Conservation (phyloP, 2,113 vertebrate genomes). For the Hippopotamus amphibius region DNA sequence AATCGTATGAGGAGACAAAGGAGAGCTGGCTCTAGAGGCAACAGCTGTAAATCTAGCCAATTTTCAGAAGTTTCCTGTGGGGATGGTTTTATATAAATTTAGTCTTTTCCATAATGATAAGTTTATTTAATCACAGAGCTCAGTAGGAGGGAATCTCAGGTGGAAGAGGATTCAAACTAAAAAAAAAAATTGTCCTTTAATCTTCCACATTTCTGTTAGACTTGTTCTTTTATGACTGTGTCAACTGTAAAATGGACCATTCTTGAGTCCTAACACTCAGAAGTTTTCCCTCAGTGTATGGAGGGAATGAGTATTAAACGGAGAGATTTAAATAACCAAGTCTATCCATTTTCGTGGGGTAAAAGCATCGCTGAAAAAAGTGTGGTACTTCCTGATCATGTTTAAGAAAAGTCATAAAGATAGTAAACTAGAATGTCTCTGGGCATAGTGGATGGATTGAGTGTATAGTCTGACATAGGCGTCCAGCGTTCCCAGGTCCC, state of each 20-base stretch:
- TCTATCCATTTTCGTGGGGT: background rate
- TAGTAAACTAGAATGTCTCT: background rate
- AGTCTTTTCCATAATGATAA: background rate
- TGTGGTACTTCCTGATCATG: background rate
- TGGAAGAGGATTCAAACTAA: constrained; percentile 22
- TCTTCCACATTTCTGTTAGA: constrained; percentile 30
- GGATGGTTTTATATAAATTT: constrained; percentile 49
- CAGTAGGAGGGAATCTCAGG: background rate
- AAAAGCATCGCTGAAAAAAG: background rate
- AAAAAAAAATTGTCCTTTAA: background rate
- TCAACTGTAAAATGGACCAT: background rate
- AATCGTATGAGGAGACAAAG: constrained; percentile 64
- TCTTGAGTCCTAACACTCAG: background rate
- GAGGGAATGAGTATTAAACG: background rate
- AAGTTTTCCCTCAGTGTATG: background rate
- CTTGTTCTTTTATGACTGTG: background rate
- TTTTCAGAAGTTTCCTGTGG: constrained; percentile 52
- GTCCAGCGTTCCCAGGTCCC: background rate
- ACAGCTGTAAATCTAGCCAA: background rate
- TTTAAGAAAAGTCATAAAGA: constrained; percentile 18
- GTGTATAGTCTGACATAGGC: background rate
- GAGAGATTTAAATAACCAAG: constrained; percentile 22
- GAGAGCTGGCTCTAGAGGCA: constrained; percentile 51
- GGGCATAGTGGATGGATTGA: background rate
- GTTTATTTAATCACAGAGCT: constrained; percentile 14